Conservation (phyloP, 2,888 invertebrate species). For the Drosophila fungiperda region DNA sequence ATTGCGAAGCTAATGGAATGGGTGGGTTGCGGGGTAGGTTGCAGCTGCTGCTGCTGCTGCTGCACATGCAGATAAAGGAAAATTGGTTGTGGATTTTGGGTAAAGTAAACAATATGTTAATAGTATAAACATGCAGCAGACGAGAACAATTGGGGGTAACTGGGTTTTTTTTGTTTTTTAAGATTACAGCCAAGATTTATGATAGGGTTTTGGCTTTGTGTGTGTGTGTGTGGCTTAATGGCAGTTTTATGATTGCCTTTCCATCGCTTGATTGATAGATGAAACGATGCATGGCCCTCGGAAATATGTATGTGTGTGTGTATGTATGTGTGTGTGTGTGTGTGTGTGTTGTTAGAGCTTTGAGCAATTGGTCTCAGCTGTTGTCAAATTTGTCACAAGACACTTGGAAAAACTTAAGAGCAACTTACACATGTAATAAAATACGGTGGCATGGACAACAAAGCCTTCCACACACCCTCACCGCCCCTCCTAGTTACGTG, state of each 20-base stretch:
- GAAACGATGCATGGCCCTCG: conserved; percentile 41
- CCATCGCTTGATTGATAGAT: conserved; percentile 70
- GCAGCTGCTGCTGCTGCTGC: conserved; percentile 28
- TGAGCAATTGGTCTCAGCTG: conserved; percentile 75
- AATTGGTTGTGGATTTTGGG: conserved; percentile 60
- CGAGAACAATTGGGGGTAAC: conserved; percentile 12
- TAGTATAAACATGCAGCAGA: conserved; percentile 37
- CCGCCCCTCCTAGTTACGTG: conserved; percentile 14
- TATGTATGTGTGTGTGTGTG: not conserved
- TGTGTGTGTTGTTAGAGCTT: conserved; percentile 21
- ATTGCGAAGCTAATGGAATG: conserved; percentile 63
- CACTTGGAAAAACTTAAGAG: conserved; percentile 66
- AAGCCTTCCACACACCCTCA: not conserved
- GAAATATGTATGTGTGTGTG: conserved; percentile 26
- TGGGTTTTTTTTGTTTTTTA: conserved; percentile 58
- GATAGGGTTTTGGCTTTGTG: conserved; percentile 53
- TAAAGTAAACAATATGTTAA: conserved; percentile 79
- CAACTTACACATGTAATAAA: conserved; percentile 79
- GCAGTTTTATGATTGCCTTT: conserved; percentile 76
- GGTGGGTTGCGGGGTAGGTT: not conserved
- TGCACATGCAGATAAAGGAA: conserved; percentile 72
- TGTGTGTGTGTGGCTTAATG: conserved; percentile 62
- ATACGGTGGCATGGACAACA: conserved; percentile 42
- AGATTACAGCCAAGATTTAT: conserved; percentile 76
- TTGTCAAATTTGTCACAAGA: conserved; percentile 78